phyloP scores from a whole-genome alignment of 2,888 invertebrate species.

The Hyposoter dolosus region DNA sequence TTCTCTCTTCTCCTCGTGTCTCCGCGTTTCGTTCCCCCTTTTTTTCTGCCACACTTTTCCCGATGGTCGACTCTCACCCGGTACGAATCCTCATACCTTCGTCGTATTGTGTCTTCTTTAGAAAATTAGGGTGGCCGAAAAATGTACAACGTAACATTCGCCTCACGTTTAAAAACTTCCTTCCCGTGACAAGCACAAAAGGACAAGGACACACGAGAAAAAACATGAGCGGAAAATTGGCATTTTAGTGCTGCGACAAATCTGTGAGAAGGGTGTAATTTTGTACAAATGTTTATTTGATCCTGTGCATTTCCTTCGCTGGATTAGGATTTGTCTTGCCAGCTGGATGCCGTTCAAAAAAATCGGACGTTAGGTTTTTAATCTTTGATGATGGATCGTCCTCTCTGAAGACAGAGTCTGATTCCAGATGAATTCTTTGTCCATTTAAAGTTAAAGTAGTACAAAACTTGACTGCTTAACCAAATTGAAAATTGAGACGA shows the following conservation, averaged over 20 bases:
- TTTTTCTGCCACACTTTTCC: conserved; percentile 37
- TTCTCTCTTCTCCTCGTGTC: conserved; percentile 27
- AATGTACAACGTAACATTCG: conserved; percentile 25
- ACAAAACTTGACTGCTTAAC: neutral
- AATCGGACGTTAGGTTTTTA: conserved; percentile 20
- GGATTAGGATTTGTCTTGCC: conserved; percentile 4
- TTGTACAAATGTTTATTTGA: conserved; percentile 3
- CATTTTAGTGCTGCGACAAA: conserved; percentile 24
- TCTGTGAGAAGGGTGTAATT: conserved; percentile 3
- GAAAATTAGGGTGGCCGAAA: conserved; percentile 40
- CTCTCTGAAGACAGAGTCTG: neutral
- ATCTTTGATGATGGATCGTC: conserved; percentile 30
- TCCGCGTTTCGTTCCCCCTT: neutral
- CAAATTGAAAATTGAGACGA: neutral
- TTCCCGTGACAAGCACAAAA: conserved; percentile 5
- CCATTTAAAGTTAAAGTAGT: neutral
- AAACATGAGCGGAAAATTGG: conserved; percentile 39
- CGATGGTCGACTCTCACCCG: neutral
- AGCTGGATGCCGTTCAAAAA: neutral
- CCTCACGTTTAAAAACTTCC: conserved; percentile 2
- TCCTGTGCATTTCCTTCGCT: neutral
- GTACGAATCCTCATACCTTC: conserved; percentile 50
- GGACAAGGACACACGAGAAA: neutral
- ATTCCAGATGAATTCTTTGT: neutral
- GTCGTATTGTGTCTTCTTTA: conserved; percentile 40